Percentiles rank a stretch among this genome's conserved stretches.
phyloP scores from a whole-genome alignment of 2,797 vertebrate species.

The Tachyglossus aculeatus region DNA sequence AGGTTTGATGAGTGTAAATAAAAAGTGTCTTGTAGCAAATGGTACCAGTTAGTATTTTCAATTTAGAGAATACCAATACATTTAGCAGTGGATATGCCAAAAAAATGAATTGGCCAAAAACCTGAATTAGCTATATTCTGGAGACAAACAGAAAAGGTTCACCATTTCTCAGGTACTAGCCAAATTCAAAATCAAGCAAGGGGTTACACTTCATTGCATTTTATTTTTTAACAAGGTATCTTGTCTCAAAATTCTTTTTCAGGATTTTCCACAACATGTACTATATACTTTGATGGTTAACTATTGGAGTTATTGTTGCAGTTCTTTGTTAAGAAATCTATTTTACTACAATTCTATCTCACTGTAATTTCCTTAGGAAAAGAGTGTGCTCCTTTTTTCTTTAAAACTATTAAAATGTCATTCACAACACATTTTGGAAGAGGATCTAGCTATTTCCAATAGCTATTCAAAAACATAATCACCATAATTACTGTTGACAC shows the following conservation, averaged over 20 bases:
- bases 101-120: too few species aligned
- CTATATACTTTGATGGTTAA: slow-evolving; percentile 19
- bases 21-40: too few species aligned
- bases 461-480: slow-evolving; percentile 79
- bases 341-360: slow-evolving; percentile 53
- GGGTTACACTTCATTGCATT: background rate
- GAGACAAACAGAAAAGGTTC: slow-evolving; percentile 16
- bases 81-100: too few species aligned
- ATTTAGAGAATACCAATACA: too few species aligned
- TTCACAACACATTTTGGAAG: slow-evolving; percentile 61
- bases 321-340: slow-evolving; percentile 52
- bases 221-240: slow-evolving; percentile 21
- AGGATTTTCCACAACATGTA: slow-evolving; percentile 3
- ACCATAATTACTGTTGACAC: slow-evolving; percentile 86
- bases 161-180: background rate
- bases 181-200: background rate
- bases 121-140: slow-evolving; percentile 8
- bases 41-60: too few species aligned
- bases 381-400: slow-evolving; percentile 54
- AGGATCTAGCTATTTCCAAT: slow-evolving; percentile 73
- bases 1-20: too few species aligned
- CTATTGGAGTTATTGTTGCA: slow-evolving; percentile 21
- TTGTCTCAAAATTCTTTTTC: slow-evolving; percentile 14
- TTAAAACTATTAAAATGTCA: slow-evolving; percentile 70
- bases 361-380: slow-evolving; percentile 60